Evolutionary conservation across 2,113 vertebrate genomes (phyloP), one percentile per base, ranked within the genome.

Genomic region (Cynoglossus semilaevis): DNA sequence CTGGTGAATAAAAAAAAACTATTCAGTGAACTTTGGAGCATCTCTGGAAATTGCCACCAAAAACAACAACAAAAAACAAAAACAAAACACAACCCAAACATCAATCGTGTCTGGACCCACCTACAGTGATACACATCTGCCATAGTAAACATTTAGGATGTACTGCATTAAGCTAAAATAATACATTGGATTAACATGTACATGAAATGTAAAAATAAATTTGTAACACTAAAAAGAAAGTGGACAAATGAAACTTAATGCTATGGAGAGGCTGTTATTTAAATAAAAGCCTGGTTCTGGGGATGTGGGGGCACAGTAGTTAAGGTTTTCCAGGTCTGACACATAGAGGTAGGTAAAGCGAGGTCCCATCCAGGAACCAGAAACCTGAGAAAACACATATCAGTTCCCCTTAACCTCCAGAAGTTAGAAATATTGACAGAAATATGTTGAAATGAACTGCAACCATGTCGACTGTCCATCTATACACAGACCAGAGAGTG

Each of bases 281-380:
- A 85, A 67, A 14, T 15, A 17, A 64, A 71, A 29, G 22, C 9
- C n/a, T 7, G 34, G 77, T 80, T 81, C 57, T 76, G 62, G 48
- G n/a, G 53, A 80, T 81, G 70, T 2, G 79, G 72, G 67, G 65
- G 81, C 74, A 67, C 61, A 65, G 75, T 61, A 61, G 76, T 78
- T 79, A 75, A 86, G 63, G 80, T 79, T 87, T 84, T 67, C 72
- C 80, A 88, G 80, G 78, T 59, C 57, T 70, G 63, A 82, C 48
- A 44, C 70, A 72, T 37, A 80, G 89, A 91, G 90, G 90, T 91
- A 91, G 89, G 69, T 84, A 81, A 67, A 52, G 85, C 45, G 47
- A 50, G 72, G 75, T 75, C 82, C 49, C 47, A 10, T 6, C 48
- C 54, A 69, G 63, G 72, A 29, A 69, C 67, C 62, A 79, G 60